Percentiles rank a stretch among this genome's conserved stretches.
Evolutionary conservation across 2,113 vertebrate species (phyloP).

Genomic region (Ceuthmochares aereus): DNA sequence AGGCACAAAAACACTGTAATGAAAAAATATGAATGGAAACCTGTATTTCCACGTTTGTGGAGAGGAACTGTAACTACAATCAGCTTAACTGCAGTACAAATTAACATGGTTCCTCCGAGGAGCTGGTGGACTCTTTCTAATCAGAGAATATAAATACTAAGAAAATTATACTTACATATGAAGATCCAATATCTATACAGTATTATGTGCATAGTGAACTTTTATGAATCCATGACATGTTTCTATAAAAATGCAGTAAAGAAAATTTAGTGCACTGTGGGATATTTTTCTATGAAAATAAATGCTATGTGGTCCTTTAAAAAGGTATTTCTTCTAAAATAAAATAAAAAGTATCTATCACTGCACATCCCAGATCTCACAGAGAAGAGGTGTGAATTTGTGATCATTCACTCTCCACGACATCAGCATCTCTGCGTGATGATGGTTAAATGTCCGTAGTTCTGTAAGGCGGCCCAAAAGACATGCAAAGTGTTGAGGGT

Average conservation of each 20-base stretch:
- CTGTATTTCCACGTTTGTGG: neutral
- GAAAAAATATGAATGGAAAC: constrained; percentile 11
- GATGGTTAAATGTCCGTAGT: constrained; percentile 93
- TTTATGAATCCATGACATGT: neutral
- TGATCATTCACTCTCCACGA: constrained; percentile 94
- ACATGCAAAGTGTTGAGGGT: constrained; percentile 95
- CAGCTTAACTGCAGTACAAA: neutral
- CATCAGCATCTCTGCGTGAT: constrained; percentile 94
- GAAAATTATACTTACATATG: neutral
- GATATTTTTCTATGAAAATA: neutral
- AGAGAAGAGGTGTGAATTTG: constrained; percentile 97
- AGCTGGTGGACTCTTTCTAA: neutral
- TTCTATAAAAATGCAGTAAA: constrained; percentile 57
- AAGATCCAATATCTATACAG: constrained; percentile 15
- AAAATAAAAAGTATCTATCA: constrained; percentile 44
- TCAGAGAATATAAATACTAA: constrained; percentile 24
- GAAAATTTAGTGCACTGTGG: neutral
- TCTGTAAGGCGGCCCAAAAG: constrained; percentile 94
- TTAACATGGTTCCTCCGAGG: neutral
- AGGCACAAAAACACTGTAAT: neutral
- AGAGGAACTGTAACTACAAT: neutral
- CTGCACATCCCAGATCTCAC: constrained; percentile 99
- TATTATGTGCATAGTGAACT: constrained; percentile 27
- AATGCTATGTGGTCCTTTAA: constrained; percentile 17
- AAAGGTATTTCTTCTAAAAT: neutral